Base-by-base conservation (phyloP, 92 coral and sea anemone genomes). In the Meandrina meandrites region DNA sequence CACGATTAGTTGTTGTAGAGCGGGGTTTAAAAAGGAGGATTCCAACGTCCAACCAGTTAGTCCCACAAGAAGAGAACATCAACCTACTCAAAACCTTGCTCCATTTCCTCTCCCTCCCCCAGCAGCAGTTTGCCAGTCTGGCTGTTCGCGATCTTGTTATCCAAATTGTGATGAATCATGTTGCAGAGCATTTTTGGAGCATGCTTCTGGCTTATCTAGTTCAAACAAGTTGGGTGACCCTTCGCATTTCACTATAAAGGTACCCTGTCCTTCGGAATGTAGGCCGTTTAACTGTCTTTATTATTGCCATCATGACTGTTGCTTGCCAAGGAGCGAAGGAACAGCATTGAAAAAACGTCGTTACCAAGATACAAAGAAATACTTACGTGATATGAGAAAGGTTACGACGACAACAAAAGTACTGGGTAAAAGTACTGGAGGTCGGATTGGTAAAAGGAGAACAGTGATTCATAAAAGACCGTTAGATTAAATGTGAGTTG, bases 291-390 rank as follows among this genome's bases (percentile, higher is more conserved):
- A 93, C 80, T 95, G 98, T 73, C 93, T 93, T 19, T 88, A 93
- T 18, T 93, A 95, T 60, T 95, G 98, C 53, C 98, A 95, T 60
- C 98, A 95, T 62, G 98, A 93, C 64, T 95, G 98, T 48, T 95
- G 98, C 81, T 86, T 95, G 56, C 88, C 90, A 80, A 79, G 80
- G 27, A 85, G 71, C 15, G 54, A n/a, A 30, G 12, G 45, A 60
- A 12, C 67, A 19, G 35, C 8, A 9, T 16, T 24, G 37, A 75
- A 84, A 74, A 22, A 36, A 58, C 80, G 73, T 35, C 79, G 79
- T 36, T 69, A 22, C 36, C 79, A 84, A 57, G 32, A 78, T 21
- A 34, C 37, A 56, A 74, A 50, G 73, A 84, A 56, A 75, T 74
- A 58, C 71, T 35, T 57, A 0, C 28, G 17, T n/a, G 78, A 30